Percentiles rank a stretch among this genome's conserved stretches.
phyloP scores from a whole-genome alignment of 2,113 vertebrate species.

The Tylochromis polylepis region DNA sequence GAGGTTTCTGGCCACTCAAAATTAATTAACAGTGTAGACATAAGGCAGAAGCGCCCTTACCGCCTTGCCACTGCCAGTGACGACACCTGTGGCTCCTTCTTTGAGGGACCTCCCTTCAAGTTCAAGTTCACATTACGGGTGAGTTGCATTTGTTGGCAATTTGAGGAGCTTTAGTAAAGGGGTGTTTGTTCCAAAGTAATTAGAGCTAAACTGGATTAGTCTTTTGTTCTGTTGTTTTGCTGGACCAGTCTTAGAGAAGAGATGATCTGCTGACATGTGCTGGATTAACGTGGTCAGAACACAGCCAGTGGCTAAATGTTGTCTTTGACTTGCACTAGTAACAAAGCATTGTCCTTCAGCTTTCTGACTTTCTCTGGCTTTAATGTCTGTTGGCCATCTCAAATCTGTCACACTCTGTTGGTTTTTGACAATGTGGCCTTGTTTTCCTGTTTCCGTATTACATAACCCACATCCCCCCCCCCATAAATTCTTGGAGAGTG shows the following conservation, averaged over 20 bases:
- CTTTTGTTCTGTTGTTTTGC: neutral
- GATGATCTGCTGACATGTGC: neutral
- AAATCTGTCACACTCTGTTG: neutral
- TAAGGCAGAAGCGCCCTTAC: constrained; percentile 88
- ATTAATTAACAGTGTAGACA: constrained; percentile 90
- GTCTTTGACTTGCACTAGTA: neutral
- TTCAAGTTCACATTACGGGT: constrained; percentile 88
- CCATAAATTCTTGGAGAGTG: neutral
- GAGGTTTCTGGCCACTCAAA: constrained; percentile 88
- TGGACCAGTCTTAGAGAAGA: neutral
- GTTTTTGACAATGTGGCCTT: constrained; percentile 24
- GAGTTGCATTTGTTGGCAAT: constrained; percentile 51
- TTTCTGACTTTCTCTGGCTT: neutral
- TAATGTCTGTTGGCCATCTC: neutral
- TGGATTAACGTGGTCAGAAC: neutral
- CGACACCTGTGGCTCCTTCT: constrained; percentile 83
- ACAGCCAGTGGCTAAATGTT: neutral
- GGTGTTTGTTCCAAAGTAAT: neutral
- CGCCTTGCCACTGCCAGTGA: constrained; percentile 85
- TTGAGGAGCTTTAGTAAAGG: neutral
- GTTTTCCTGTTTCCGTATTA: constrained; percentile 16
- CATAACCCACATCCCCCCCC: constrained; percentile 29
- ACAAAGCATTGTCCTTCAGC: neutral
- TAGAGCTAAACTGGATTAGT: neutral
- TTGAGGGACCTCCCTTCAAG: constrained; percentile 92